A percentile compares a stretch with the other conserved stretches of the same genome.
Conservation (phyloP, 2,113 vertebrate species). For the Rhagologus leucostigma region DNA sequence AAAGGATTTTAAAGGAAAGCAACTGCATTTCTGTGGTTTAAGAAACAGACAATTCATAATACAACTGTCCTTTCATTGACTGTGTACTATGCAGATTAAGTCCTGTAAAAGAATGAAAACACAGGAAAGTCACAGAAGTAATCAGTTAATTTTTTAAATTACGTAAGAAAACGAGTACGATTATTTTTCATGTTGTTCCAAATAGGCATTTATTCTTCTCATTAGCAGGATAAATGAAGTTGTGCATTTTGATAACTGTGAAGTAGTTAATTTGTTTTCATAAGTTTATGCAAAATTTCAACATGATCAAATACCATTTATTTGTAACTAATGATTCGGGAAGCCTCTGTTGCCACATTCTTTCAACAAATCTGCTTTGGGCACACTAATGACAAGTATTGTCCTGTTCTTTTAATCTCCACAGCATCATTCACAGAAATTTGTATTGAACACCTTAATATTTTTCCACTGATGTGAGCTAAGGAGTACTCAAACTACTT, state of each 20-base stretch:
- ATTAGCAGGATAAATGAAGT: conserved; percentile 28
- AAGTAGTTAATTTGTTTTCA: background rate
- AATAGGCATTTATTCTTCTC: background rate
- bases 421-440: background rate
- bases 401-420: background rate
- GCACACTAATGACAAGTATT: conserved; percentile 8
- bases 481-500: background rate
- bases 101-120: background rate
- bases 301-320: conserved; percentile 5
- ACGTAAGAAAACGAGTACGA: background rate
- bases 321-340: conserved; percentile 13
- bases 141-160: background rate
- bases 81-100: background rate
- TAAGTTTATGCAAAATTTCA: background rate
- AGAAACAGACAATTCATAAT: background rate
- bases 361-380: conserved; percentile 12
- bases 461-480: background rate
- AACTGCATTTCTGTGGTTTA: background rate
- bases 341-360: background rate
- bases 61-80: background rate
- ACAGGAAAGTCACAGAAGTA: background rate
- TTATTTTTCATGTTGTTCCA: conserved; percentile 4
- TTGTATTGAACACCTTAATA: background rate
- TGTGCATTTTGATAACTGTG: background rate
- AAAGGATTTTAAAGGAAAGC: background rate